Percentiles rank a stretch among this genome's conserved stretches.
These are phyloP conservation scores for Protosalanx chinensis DNA, from an alignment of 2,797 vertebrate genomes.

Conservation along the genomic window DNA sequence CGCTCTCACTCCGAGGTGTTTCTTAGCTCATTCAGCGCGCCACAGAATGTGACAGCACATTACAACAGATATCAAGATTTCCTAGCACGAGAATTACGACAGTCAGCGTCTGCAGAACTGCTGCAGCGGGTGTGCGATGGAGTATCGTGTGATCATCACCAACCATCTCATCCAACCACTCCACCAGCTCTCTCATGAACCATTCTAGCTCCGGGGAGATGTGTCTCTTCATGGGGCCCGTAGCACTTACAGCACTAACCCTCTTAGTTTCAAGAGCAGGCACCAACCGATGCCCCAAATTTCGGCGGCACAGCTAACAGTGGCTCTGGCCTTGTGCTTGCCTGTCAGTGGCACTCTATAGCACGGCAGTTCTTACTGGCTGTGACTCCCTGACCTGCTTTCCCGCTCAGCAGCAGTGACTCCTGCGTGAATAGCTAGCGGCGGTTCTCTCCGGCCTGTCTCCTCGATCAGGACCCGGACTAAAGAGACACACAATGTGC, in stretches of 20 bases:
- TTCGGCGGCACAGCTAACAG: constrained; percentile 57
- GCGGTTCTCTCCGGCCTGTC: constrained; percentile 68
- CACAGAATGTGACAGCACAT: constrained; percentile 10
- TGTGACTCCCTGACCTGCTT: constrained; percentile 75
- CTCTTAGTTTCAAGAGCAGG: constrained; percentile 41
- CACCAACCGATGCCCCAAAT: constrained; percentile 41
- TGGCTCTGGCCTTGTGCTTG: constrained; percentile 60
- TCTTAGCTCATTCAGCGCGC: constrained; percentile 32
- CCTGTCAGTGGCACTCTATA: constrained; percentile 72
- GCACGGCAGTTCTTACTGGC: constrained; percentile 71
- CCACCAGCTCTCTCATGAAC: neutral
- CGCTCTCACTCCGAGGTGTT: constrained; percentile 62
- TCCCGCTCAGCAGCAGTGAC: constrained; percentile 42
- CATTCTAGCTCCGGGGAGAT: neutral
- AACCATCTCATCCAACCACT: neutral
- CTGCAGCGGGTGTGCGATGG: neutral
- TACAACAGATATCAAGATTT: constrained; percentile 7
- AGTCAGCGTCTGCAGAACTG: constrained; percentile 1
- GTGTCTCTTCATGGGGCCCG: constrained; percentile 22
- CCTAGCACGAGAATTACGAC: neutral
- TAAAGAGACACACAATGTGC: constrained; percentile 51
- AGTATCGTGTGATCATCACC: neutral
- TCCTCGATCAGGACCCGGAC: constrained; percentile 65
- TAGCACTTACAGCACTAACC: constrained; percentile 29
- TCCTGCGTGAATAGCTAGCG: constrained; percentile 69